These are phyloP conservation scores for Pelobates fuscus DNA, from an alignment of 2,113 vertebrate species.

Conservation along the genomic window DNA sequence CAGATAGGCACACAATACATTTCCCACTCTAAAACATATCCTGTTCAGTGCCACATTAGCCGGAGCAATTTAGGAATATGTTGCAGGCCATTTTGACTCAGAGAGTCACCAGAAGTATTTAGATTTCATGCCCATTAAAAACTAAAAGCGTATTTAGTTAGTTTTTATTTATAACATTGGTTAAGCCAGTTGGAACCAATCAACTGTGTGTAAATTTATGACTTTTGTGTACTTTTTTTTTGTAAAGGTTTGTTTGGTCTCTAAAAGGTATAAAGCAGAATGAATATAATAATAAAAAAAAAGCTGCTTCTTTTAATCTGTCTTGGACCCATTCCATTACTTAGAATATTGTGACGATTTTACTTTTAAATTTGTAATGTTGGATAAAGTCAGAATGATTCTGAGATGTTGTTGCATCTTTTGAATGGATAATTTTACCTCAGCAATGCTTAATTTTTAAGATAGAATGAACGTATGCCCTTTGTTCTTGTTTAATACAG, in stretches of 20 bases:
- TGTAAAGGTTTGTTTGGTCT: conserved; percentile 54
- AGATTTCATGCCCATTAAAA: conserved; percentile 14
- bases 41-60: conserved; percentile 30
- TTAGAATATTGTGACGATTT: conserved; percentile 15
- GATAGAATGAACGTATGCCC: conserved; percentile 34
- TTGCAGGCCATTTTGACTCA: conserved; percentile 40
- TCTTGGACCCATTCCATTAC: conserved; percentile 37
- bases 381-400: conserved; percentile 47
- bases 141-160: conserved; percentile 40
- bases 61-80: conserved; percentile 26
- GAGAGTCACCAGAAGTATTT: conserved; percentile 45
- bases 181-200: conserved; percentile 51
- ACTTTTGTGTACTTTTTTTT: conserved; percentile 53
- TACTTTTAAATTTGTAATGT: conserved; percentile 42
- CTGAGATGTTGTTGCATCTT: conserved; percentile 56
- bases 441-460: conserved; percentile 57
- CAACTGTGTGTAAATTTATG: conserved; percentile 45
- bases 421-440: conserved; percentile 61
- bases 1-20: conserved; percentile 13
- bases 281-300: conserved; percentile 38
- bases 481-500: conserved; percentile 57
- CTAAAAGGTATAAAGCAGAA: conserved; percentile 57
- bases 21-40: conserved; percentile 11
- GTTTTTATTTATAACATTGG: conserved; percentile 47
- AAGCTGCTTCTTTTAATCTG: conserved; percentile 53